Evolutionary conservation across 2,113 vertebrate species (phyloP).

Genomic region (Regulus satrapa): DNA sequence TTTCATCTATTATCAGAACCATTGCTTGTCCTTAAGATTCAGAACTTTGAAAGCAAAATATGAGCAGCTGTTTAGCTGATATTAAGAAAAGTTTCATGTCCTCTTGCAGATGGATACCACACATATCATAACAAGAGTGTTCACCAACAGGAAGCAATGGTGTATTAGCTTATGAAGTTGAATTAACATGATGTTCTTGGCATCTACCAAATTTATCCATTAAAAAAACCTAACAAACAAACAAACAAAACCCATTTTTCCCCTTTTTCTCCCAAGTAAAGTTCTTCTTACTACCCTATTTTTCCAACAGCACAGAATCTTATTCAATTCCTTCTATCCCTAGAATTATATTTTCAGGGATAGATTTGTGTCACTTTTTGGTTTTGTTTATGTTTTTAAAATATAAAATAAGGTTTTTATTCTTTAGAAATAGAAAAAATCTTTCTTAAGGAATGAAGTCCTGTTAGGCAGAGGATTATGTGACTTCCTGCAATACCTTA

Average conservation of each 20-base stretch:
- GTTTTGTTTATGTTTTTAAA: not conserved
- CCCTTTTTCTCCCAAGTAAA: not conserved
- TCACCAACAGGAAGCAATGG: not conserved
- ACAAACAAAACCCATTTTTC: no score
- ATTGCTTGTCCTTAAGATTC: not conserved
- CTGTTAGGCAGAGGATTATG: not conserved
- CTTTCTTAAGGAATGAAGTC: not conserved
- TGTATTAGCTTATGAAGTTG: not conserved
- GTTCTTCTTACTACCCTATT: rapidly evolving
- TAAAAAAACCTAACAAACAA: no score
- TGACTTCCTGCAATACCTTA: not conserved
- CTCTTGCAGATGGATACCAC: not conserved
- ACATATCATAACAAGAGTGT: not conserved
- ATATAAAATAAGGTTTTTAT: not conserved
- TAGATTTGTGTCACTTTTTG: not conserved
- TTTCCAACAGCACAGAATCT: not conserved
- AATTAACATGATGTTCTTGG: not conserved
- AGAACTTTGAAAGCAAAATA: not conserved
- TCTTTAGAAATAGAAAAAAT: not conserved
- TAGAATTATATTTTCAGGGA: not conserved
- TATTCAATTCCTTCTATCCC: not conserved
- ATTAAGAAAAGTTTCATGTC: not conserved
- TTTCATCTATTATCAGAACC: not conserved
- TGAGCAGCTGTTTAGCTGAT: not conserved
- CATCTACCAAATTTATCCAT: not conserved